Evolutionary conservation across 2,888 invertebrate genomes (phyloP).

Genomic region (Heliconius ismenius): DNA sequence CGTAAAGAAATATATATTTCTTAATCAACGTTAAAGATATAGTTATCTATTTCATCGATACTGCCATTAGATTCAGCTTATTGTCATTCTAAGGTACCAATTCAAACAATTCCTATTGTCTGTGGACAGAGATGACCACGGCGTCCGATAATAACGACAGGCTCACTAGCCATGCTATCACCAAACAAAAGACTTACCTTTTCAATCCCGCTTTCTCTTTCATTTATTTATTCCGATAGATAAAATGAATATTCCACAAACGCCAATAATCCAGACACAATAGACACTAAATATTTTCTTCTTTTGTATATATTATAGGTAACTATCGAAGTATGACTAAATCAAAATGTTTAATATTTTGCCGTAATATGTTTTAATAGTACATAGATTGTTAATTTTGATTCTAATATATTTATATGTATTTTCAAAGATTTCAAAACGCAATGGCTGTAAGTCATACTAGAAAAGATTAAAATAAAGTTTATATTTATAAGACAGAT

Average conservation of each 20-base stretch:
- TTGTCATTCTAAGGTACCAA: conserved; percentile 39
- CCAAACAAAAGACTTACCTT: conserved; percentile 66
- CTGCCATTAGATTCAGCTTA: conserved; percentile 35
- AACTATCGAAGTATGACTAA: conserved; percentile 5
- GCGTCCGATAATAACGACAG: conserved; percentile 60
- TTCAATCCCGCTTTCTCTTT: conserved; percentile 74
- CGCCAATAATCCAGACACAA: conserved; percentile 38
- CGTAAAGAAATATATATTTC: background rate
- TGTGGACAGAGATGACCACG: conserved; percentile 54
- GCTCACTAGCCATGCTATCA: conserved; percentile 57
- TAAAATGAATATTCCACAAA: conserved; percentile 34
- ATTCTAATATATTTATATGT: background rate
- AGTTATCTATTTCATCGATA: conserved; percentile 33
- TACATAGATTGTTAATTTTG: background rate
- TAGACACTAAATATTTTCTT: conserved; percentile 39
- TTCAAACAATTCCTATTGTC: conserved; percentile 71
- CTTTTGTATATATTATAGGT: conserved; percentile 17
- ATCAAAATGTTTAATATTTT: background rate
- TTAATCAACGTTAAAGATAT: conserved; percentile 22
- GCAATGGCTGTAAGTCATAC: background rate
- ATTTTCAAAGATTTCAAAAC: background rate
- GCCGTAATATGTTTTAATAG: background rate
- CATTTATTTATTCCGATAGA: conserved; percentile 52
- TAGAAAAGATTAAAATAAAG: background rate
- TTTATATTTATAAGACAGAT: background rate